A percentile compares a stretch with the other conserved stretches of the same genome.
Conservation (phyloP, 2,888 invertebrate species). For the Andrena haemorrhoa region DNA sequence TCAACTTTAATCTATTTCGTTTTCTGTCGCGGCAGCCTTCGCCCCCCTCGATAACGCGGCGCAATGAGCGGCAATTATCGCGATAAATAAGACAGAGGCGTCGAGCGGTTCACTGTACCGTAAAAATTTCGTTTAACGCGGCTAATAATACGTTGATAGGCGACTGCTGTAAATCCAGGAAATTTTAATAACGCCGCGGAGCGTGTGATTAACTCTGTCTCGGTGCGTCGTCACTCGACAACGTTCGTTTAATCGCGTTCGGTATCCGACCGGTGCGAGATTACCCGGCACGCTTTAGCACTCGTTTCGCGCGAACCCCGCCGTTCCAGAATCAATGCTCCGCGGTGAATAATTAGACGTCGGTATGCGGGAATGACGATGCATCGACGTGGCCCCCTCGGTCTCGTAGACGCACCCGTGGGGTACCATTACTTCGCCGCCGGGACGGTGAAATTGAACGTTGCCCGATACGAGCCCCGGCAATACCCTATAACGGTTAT, state of each 20-base stretch:
- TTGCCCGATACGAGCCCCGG: conserved; percentile 64
- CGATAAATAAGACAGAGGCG: not conserved
- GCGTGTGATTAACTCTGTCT: conserved; percentile 37
- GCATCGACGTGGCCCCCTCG: conserved; percentile 43
- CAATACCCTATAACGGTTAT: conserved; percentile 75
- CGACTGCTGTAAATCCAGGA: conserved; percentile 33
- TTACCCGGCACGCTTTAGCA: conserved; percentile 21
- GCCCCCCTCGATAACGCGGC: not conserved
- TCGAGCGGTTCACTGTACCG: not conserved
- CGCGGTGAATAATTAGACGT: conserved; percentile 62
- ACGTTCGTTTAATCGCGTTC: conserved; percentile 20
- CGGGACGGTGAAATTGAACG: conserved; percentile 69
- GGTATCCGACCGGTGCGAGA: conserved; percentile 27
- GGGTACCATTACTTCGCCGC: conserved; percentile 64
- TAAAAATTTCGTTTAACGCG: conserved; percentile 29
- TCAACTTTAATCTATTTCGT: conserved; percentile 35
- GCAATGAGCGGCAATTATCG: not conserved
- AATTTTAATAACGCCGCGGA: conserved; percentile 49
- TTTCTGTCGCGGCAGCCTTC: not conserved
- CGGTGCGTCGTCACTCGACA: conserved; percentile 10
- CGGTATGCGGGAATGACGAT: conserved; percentile 57
- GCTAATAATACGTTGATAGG: conserved; percentile 32
- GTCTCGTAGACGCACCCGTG: conserved; percentile 60
- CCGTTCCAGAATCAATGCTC: conserved; percentile 35
- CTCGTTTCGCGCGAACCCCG: conserved; percentile 26